Evolutionary conservation across 2,113 vertebrate species (phyloP).

Genomic region (Lampris megalopsis): DNA sequence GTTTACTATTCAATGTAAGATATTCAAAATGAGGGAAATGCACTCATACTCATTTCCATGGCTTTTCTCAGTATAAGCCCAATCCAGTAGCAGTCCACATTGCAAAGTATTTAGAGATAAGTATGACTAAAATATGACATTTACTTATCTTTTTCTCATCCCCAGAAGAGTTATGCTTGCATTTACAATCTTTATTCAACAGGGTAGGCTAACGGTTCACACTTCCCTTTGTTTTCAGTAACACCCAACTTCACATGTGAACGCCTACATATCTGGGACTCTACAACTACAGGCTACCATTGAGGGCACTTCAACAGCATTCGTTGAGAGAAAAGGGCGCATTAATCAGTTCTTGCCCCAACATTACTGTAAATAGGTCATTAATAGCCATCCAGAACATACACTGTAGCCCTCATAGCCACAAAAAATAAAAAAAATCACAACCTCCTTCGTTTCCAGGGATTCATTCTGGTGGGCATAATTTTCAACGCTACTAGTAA

Average conservation of each 20-base stretch:
- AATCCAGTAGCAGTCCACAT: neutral
- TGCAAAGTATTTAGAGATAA: neutral
- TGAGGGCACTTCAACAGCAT: too few relatives aligned
- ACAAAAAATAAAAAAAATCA: neutral
- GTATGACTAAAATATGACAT: neutral
- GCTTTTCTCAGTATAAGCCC: neutral
- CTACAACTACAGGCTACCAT: neutral
- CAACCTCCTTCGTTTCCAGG: neutral
- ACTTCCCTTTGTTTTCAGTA: neutral
- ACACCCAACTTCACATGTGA: neutral
- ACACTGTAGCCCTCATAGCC: neutral
- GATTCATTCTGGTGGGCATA: too few relatives aligned
- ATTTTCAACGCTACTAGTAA: too few relatives aligned
- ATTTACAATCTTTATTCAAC: neutral
- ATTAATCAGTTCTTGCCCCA: neutral
- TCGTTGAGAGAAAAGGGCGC: too few relatives aligned
- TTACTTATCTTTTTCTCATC: neutral
- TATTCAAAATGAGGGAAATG: too few relatives aligned
- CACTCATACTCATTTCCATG: neutral
- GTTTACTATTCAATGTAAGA: too few relatives aligned
- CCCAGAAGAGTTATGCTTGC: neutral
- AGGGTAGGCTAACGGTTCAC: neutral
- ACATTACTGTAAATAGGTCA: neutral
- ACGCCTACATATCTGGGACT: neutral
- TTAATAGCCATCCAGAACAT: neutral